Percentiles rank a stretch among this genome's conserved stretches.
phyloP scores from a whole-genome alignment of 2,113 vertebrate genomes.

The Myotis yumanensis region DNA sequence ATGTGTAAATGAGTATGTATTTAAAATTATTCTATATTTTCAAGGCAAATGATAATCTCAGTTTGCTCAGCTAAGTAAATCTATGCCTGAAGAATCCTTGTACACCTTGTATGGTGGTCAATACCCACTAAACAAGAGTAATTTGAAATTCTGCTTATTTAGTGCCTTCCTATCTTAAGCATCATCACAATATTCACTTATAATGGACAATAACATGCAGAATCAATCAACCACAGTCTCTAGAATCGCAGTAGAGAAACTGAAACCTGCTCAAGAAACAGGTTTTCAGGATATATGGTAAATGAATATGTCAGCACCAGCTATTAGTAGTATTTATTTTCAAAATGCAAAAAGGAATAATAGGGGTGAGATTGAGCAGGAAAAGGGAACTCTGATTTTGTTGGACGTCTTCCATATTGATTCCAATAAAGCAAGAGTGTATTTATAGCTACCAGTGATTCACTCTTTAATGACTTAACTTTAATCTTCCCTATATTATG shows the following conservation, averaged over 20 bases:
- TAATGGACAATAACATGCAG: background rate
- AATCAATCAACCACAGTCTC: background rate
- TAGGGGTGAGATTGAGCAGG: background rate
- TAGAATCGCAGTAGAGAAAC: background rate
- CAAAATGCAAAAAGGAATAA: background rate
- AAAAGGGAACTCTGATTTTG: background rate
- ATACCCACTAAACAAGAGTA: background rate
- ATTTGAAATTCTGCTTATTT: background rate
- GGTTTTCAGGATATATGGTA: background rate
- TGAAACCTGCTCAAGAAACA: background rate
- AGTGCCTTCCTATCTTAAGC: background rate
- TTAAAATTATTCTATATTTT: background rate
- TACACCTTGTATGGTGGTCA: background rate
- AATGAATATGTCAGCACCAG: background rate
- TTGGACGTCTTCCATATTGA: background rate
- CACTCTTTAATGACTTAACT: background rate
- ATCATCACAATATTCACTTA: background rate
- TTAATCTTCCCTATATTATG: background rate
- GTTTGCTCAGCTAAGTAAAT: background rate
- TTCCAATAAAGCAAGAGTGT: background rate
- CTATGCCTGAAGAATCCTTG: background rate
- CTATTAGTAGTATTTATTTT: background rate
- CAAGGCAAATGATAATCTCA: background rate
- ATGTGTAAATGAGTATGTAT: background rate
- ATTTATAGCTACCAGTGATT: background rate